A percentile compares a stretch with the other conserved stretches of the same genome.
Evolutionary conservation across 2,113 vertebrate genomes (phyloP).

Genomic region (Corvus hawaiiensis): DNA sequence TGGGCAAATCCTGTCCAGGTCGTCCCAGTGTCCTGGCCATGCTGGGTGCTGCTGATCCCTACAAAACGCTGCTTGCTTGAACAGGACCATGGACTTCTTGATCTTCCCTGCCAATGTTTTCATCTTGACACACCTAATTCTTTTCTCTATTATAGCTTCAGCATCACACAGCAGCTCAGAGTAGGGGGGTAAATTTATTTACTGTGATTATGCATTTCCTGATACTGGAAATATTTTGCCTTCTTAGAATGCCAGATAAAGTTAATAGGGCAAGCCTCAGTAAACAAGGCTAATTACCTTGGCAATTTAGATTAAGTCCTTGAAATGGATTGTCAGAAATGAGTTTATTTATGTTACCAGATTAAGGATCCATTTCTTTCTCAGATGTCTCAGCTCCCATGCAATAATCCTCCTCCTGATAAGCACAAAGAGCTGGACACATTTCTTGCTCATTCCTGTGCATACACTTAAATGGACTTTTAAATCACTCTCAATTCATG

Average conservation of each 20-base stretch:
- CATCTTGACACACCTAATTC: neutral
- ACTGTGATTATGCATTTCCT: neutral
- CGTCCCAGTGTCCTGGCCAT: neutral
- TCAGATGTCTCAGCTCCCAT: neutral
- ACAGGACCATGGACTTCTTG: neutral
- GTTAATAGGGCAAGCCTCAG: neutral
- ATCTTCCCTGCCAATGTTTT: neutral
- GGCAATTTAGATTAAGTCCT: neutral
- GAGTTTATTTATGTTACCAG: neutral
- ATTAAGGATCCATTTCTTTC: neutral
- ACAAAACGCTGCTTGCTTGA: neutral
- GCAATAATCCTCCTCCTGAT: neutral
- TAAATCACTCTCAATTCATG: neutral
- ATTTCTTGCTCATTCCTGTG: neutral
- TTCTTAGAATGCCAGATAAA: neutral
- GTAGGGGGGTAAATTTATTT: neutral
- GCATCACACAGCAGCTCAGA: neutral
- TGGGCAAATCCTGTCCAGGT: neutral
- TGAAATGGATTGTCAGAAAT: conserved; percentile 41
- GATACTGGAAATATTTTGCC: neutral
- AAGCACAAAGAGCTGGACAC: neutral
- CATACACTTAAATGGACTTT: neutral
- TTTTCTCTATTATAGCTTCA: neutral
- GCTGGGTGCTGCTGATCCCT: neutral
- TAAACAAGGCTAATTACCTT: conserved; percentile 24